Percentiles rank a stretch among this genome's conserved stretches.
phyloP scores from a whole-genome alignment of 1,140 invertebrate species.

The Vanessa atalanta region DNA sequence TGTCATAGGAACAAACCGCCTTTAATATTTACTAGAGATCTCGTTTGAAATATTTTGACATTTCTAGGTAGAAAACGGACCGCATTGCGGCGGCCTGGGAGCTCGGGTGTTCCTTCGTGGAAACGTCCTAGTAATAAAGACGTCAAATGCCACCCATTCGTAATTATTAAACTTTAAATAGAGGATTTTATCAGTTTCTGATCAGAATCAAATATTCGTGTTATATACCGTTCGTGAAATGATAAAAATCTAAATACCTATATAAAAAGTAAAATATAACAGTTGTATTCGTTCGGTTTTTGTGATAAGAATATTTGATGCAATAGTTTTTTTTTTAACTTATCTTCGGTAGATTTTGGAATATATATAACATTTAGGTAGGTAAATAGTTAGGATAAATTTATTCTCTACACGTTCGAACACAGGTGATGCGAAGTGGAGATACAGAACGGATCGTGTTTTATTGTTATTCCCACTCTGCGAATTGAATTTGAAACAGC shows the following conservation, averaged over 20 bases:
- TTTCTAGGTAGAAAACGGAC: slow-evolving; percentile 66
- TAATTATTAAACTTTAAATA: slow-evolving; percentile 12
- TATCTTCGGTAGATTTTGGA: too few relatives aligned
- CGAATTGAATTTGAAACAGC: slow-evolving; percentile 79
- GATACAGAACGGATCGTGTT: slow-evolving; percentile 65
- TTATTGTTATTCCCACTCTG: slow-evolving; percentile 78
- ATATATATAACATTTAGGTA: neutral
- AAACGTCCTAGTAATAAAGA: slow-evolving; percentile 49
- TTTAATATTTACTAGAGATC: slow-evolving; percentile 58
- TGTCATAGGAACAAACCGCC: slow-evolving; percentile 59
- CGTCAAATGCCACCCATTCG: slow-evolving; percentile 26
- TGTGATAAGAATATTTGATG: too few relatives aligned
- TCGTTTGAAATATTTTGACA: slow-evolving; percentile 75
- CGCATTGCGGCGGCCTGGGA: slow-evolving; percentile 41
- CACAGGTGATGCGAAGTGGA: slow-evolving; percentile 67
- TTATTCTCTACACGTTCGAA: slow-evolving; percentile 62
- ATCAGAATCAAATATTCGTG: slow-evolving; percentile 9
- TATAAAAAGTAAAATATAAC: too few relatives aligned
- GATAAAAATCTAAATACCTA: slow-evolving; percentile 2
- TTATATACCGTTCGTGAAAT: neutral
- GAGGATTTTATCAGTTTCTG: slow-evolving; percentile 12
- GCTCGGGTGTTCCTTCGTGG: slow-evolving; percentile 61
- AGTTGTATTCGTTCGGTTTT: too few relatives aligned
- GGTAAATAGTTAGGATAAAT: neutral
- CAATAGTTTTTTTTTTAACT: too few relatives aligned